These are phyloP conservation scores for Melanostigma gelatinosum DNA, from an alignment of 2,113 vertebrate species.

Conservation along the genomic window DNA sequence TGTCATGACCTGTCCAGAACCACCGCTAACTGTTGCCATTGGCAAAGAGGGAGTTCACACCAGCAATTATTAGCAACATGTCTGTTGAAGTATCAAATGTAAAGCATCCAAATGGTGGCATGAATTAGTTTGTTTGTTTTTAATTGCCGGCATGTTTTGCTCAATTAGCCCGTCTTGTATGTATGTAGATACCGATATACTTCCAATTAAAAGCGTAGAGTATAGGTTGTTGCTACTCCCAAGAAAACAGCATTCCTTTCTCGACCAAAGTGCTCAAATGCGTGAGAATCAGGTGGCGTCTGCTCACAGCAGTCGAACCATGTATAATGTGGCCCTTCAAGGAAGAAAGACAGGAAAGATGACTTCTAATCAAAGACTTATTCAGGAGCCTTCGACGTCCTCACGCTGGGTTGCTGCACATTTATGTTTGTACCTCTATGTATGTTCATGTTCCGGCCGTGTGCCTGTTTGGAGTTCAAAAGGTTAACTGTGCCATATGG, in stretches of 20 bases:
- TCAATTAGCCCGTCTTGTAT: not conserved
- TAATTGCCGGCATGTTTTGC: not conserved
- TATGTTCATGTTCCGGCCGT: constrained; percentile 42
- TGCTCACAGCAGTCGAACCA: constrained; percentile 26
- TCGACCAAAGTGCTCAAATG: not conserved
- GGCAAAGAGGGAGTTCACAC: not conserved
- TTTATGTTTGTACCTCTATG: constrained; percentile 8
- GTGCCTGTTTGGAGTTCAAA: constrained; percentile 66
- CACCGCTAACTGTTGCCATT: not conserved
- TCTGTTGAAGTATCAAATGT: not conserved
- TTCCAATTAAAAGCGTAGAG: constrained; percentile 26
- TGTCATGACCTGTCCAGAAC: not conserved
- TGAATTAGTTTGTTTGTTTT: not conserved
- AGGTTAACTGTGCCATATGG: constrained; percentile 73
- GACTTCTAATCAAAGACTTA: constrained; percentile 35
- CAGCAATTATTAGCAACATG: too few species aligned
- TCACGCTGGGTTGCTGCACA: constrained; percentile 15
- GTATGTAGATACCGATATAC: not conserved
- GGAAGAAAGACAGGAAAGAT: constrained; percentile 33
- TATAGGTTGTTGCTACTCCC: constrained; percentile 10
- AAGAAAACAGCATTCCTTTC: constrained; percentile 13
- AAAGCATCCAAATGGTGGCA: not conserved
- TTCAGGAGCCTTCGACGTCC: constrained; percentile 6
- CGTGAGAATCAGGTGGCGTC: constrained; percentile 39
- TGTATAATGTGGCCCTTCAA: constrained; percentile 45